Evolutionary conservation across 2,113 vertebrate genomes (phyloP), one percentile per base, ranked within the genome.

Genomic region (Syngnathoides biaculeatus): DNA sequence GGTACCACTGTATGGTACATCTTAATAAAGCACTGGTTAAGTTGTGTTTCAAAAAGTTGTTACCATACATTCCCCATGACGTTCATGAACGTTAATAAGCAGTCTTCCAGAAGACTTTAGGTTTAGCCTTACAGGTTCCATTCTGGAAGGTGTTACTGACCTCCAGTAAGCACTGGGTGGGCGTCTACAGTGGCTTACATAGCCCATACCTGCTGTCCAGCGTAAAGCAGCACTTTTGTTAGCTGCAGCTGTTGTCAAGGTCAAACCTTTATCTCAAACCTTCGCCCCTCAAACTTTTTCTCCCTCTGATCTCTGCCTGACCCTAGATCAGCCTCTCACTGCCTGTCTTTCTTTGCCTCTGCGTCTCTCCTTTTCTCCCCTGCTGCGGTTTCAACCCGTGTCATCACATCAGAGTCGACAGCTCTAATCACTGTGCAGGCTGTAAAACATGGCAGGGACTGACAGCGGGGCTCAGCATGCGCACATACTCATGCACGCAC

Each of bases 371-470:
- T 74, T 69, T 74, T 30, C 82, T 71, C 75, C 73, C 85, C 75
- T 65, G 80, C 84, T 87, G 84, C 79, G 81, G 84, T 89, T 89
- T 86, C 85, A 87, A 69, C 52, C 71, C 79, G 59, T 89, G 87
- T 89, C 88, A 88, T 89, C 89, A 89, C 88, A 87, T 87, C 84
- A 88, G 75, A 87, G 86, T 85, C 77, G 87, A 88, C 88, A 89
- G 85, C 86, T 87, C 86, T 87, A 89, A 89, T 88, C 87, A 91
- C 85, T 75, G 79, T 84, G 88, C 79, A 77, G 86, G 79, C 86
- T 90, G 88, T 91, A 89, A 89, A 91, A 90, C 88, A 88, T 88
- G 86, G 88, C 86, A 85, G 81, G 79, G 81, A 85, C 84, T 89
- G 88, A 90, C 89, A 90, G 89, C 76, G 53, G 65, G 80, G 89